Evolutionary conservation across 2,113 vertebrate genomes (phyloP), one percentile per base, ranked within the genome.

Genomic region (Platichthys flesus): DNA sequence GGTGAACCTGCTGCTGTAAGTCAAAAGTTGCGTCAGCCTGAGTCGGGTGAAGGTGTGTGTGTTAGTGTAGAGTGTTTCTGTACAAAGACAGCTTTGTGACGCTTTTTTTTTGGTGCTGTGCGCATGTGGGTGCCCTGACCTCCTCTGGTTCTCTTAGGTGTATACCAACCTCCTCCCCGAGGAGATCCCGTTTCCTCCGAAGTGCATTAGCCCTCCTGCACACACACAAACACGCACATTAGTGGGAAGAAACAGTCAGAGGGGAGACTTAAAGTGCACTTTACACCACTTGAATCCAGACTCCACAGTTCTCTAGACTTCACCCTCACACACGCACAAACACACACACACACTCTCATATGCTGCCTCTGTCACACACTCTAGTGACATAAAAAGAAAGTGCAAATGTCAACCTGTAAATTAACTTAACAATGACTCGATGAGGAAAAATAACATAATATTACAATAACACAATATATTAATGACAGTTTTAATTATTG

Each of bases 151-250:
- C 93, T 95, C 91, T 92, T 95, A 96, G 93, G 92, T 95, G 95
- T 95, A 96, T 95, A 96, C 97, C 95, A 95, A 99, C 97, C 97
- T 98, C 94, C 12, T 95, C 94, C 96, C 96, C 95, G 92, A 98
- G 94, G 93, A 97, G 97, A 98, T 96, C 95, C 95, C 97, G 97
- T 96, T 98, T 98, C 96, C 95, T 97, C 93, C 85, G 95, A 94
- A 96, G 95, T 95, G 95, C 96, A 97, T 97, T 96, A 97, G 97
- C 96, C 83, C 95, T 95, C 79, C 95, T 97, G 85, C 82, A 76
- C 88, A 88, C 90, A 90, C 89, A 91, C 89, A 89, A 88, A 88
- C 89, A 90, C 80, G 83, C 90, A 89, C 89, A 92, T 91, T 89
- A 90, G 88, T 78, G 83, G 85, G 73, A 76, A 84, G 82, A 87